phyloP scores from a whole-genome alignment of 2,797 vertebrate genomes.

The Vespertilio murinus region DNA sequence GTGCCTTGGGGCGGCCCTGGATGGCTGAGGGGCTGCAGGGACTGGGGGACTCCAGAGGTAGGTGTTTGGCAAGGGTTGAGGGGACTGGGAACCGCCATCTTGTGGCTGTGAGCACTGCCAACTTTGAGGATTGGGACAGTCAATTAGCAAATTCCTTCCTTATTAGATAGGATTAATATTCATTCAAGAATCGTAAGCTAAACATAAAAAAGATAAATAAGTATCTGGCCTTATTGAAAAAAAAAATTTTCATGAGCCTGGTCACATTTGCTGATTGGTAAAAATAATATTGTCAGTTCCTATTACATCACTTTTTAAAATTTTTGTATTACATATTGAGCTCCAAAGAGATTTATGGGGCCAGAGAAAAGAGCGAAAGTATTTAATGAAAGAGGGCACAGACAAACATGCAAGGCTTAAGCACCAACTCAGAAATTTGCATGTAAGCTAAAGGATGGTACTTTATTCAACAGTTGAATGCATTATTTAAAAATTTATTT shows the following conservation, averaged over 20 bases:
- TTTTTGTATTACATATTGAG: background rate
- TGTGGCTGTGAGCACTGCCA: too few species aligned
- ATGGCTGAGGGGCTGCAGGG: too few species aligned
- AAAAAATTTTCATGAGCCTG: background rate
- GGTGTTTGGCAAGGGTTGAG: too few species aligned
- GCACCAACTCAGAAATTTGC: background rate
- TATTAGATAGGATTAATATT: background rate
- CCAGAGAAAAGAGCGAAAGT: background rate
- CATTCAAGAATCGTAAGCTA: background rate
- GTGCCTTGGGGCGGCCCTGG: too few species aligned
- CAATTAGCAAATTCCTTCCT: too few species aligned
- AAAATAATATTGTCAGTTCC: background rate
- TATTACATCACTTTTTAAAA: background rate
- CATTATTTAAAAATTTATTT: slow-evolving; percentile 22
- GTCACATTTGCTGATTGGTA: background rate
- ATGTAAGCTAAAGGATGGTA: background rate
- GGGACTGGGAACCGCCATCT: too few species aligned
- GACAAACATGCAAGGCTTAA: background rate
- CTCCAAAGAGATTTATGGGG: background rate
- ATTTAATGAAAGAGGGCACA: background rate
- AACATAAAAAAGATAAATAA: background rate
- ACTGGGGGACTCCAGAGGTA: too few species aligned
- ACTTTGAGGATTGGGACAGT: too few species aligned
- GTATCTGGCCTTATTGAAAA: background rate
- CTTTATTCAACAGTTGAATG: background rate